phyloP scores from a whole-genome alignment of 2,113 vertebrate species.

The Sturnus vulgaris region DNA sequence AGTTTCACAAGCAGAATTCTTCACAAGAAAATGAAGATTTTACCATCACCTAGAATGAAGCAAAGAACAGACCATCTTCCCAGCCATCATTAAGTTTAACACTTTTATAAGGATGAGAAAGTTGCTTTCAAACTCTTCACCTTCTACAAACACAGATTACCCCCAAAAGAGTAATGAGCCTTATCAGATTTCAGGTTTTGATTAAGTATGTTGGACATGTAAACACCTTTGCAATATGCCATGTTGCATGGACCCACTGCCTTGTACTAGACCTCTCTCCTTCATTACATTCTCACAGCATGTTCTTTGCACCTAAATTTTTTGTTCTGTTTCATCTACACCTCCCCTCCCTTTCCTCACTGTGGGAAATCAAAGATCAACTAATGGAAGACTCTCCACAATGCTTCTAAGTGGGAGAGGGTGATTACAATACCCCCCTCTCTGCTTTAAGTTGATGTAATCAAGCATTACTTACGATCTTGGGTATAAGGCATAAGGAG shows the following conservation, averaged over 20 bases:
- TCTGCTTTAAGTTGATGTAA: background rate
- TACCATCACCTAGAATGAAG: background rate
- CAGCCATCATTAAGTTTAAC: background rate
- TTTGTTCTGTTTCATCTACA: background rate
- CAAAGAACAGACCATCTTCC: background rate
- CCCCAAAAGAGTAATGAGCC: background rate
- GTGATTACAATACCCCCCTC: background rate
- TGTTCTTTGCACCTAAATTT: background rate
- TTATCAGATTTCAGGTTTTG: background rate
- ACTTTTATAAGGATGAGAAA: background rate
- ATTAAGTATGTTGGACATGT: background rate
- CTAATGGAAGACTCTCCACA: background rate
- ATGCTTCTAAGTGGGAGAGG: background rate
- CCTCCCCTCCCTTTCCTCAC: background rate
- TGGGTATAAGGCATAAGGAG: constrained; percentile 92
- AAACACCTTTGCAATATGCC: background rate
- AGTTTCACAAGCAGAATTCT: background rate
- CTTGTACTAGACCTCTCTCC: background rate
- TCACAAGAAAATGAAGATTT: background rate
- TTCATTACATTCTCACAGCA: background rate
- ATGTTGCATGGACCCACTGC: background rate
- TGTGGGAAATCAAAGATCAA: background rate
- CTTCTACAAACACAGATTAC: background rate
- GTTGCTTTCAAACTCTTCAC: background rate
- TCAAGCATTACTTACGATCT: constrained; percentile 83